Evolutionary conservation across 92 coral and sea anemone genomes (phyloP).

Genomic region (Muricea muricata): DNA sequence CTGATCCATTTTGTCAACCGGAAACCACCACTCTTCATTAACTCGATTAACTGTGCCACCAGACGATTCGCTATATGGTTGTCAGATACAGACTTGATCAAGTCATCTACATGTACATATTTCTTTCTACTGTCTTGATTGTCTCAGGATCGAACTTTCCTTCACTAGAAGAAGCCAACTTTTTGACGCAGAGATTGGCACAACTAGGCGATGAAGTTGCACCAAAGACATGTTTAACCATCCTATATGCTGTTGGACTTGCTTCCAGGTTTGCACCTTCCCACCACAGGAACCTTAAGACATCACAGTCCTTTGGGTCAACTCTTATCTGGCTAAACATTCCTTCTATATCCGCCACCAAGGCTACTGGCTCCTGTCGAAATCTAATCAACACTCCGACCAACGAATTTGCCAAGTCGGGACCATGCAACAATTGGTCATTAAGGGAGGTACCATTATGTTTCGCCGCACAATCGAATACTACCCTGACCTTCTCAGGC

Average conservation of each 20-base stretch:
- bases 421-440: slow-evolving; percentile 56
- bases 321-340: slow-evolving; percentile 62
- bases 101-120: slow-evolving; percentile 62
- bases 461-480: no score
- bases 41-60: slow-evolving; percentile 45
- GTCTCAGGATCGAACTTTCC: slow-evolving; percentile 43
- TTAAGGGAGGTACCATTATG: no score
- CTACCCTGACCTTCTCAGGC: no score
- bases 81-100: slow-evolving; percentile 52
- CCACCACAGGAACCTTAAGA: slow-evolving; percentile 61
- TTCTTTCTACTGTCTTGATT: slow-evolving; percentile 41
- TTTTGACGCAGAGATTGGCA: slow-evolving; percentile 56
- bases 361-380: slow-evolving; percentile 43
- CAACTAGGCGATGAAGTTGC: slow-evolving; percentile 27
- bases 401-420: slow-evolving; percentile 49
- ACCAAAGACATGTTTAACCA: slow-evolving; percentile 54
- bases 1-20: slow-evolving; percentile 59
- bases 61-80: slow-evolving; percentile 32
- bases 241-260: slow-evolving; percentile 51
- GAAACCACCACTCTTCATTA: slow-evolving; percentile 54
- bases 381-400: slow-evolving; percentile 54
- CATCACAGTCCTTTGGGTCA: slow-evolving; percentile 59
- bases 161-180: slow-evolving; percentile 39
- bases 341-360: slow-evolving; percentile 57
- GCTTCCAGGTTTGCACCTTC: slow-evolving; percentile 42